These are phyloP conservation scores for Drosophila limbata DNA, from an alignment of 2,888 invertebrate genomes.

Conservation along the genomic window DNA sequence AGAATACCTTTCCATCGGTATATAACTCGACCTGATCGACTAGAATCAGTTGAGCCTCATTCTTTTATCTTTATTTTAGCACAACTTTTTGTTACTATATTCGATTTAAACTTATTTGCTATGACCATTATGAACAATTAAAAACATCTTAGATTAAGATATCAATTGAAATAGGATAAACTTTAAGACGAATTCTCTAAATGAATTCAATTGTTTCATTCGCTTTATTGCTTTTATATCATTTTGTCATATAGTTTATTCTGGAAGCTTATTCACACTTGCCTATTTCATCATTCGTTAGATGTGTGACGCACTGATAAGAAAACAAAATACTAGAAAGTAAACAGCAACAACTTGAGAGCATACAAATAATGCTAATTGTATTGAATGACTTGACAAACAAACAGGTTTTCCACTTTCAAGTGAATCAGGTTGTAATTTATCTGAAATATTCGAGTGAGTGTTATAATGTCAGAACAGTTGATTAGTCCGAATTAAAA, in stretches of 20 bases:
- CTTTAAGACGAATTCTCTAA: too few species aligned
- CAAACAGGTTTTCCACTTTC: conserved; percentile 3
- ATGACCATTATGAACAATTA: too few species aligned
- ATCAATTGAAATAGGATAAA: too few species aligned
- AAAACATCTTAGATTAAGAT: too few species aligned
- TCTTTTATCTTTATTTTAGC: too few species aligned
- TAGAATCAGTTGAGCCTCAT: too few species aligned
- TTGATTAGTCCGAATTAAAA: too few species aligned
- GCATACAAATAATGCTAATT: conserved; percentile 1
- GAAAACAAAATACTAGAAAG: not conserved
- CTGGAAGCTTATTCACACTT: not conserved
- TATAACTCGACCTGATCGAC: too few species aligned
- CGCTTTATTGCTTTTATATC: not conserved
- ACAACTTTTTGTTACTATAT: too few species aligned
- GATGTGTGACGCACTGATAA: conserved; percentile 4
- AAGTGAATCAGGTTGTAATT: not conserved
- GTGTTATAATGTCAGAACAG: not conserved
- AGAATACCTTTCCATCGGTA: too few species aligned
- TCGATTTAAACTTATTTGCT: too few species aligned
- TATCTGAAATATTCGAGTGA: not conserved
- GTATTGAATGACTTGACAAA: not conserved
- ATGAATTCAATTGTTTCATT: too few species aligned
- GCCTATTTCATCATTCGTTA: conserved; percentile 4
- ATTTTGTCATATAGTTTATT: not conserved
- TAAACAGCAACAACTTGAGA: not conserved